A percentile compares a stretch with the other conserved stretches of the same genome.
These are phyloP conservation scores for Cyrtonyx montezumae DNA, from an alignment of 2,113 vertebrate genomes.

Conservation along the genomic window DNA sequence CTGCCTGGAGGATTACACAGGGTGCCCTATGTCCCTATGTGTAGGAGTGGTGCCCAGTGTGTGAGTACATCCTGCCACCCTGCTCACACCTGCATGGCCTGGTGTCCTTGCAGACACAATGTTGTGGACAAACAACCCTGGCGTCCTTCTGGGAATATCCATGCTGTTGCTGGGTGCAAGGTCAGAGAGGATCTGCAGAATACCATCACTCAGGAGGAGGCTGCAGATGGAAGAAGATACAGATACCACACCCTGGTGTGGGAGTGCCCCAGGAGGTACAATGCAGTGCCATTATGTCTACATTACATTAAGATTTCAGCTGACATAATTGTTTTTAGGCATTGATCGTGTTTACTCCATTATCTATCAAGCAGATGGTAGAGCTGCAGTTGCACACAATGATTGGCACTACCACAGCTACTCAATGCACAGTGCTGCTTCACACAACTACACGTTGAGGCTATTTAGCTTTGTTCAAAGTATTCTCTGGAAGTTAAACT, in stretches of 20 bases:
- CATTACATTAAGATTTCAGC: background rate
- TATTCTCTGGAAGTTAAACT: background rate
- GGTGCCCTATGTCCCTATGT: background rate
- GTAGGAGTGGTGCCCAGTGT: background rate
- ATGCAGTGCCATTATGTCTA: background rate
- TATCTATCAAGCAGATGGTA: background rate
- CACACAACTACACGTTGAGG: rapidly evolving
- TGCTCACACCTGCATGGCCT: background rate
- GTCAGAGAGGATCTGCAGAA: background rate
- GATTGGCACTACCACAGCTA: background rate
- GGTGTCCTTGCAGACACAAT: background rate
- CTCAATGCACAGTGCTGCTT: background rate
- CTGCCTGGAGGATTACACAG: background rate
- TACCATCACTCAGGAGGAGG: background rate
- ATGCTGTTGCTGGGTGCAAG: background rate
- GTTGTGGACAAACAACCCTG: background rate
- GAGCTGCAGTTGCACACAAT: background rate
- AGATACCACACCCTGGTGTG: background rate
- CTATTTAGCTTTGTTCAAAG: background rate
- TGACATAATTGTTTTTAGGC: background rate
- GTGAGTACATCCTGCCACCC: background rate
- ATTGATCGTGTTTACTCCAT: background rate
- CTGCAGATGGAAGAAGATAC: background rate
- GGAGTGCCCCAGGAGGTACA: background rate
- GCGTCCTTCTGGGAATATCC: background rate